Percentiles rank a stretch among this genome's conserved stretches.
phyloP scores from a whole-genome alignment of 35 echinoderm and acorn worm genomes.

The Apostichopus parvimensis region DNA sequence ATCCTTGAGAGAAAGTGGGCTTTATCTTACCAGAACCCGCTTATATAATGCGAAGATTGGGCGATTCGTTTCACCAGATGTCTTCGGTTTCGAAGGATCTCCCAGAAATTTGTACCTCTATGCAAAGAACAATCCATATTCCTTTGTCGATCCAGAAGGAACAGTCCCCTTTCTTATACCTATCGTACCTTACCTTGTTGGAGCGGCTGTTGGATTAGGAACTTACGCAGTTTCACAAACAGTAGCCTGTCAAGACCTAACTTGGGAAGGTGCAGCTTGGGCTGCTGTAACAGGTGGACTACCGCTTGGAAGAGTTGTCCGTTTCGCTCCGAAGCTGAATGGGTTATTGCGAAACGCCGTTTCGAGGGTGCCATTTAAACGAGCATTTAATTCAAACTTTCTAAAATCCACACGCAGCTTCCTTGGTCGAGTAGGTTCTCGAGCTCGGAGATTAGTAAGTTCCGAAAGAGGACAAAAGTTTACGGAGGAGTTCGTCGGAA shows the following conservation, averaged over 20 bases:
- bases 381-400: not conserved
- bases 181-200: not conserved
- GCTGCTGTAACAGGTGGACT: not conserved
- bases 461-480: not conserved
- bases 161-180: not conserved
- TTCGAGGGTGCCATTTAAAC: not conserved
- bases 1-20: not conserved
- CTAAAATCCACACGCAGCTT: not conserved
- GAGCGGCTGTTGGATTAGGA: not conserved
- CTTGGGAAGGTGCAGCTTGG: not conserved
- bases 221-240: not conserved
- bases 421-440: not conserved
- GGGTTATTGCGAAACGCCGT: not conserved
- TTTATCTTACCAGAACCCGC: slow-evolving; percentile 16
- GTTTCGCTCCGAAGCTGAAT: not conserved
- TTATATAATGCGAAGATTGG: slow-evolving; percentile 1
- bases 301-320: not conserved
- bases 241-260: not conserved
- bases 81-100: slow-evolving; percentile 25
- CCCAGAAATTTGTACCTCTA: slow-evolving; percentile 39
- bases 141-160: slow-evolving; percentile 28
- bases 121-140: slow-evolving; percentile 41
- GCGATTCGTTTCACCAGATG: slow-evolving; percentile 44
- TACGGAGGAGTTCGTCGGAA: not conserved
- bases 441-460: not conserved